These are phyloP conservation scores for Luperina nickerlii DNA, from an alignment of 2,888 invertebrate species.

Conservation along the genomic window DNA sequence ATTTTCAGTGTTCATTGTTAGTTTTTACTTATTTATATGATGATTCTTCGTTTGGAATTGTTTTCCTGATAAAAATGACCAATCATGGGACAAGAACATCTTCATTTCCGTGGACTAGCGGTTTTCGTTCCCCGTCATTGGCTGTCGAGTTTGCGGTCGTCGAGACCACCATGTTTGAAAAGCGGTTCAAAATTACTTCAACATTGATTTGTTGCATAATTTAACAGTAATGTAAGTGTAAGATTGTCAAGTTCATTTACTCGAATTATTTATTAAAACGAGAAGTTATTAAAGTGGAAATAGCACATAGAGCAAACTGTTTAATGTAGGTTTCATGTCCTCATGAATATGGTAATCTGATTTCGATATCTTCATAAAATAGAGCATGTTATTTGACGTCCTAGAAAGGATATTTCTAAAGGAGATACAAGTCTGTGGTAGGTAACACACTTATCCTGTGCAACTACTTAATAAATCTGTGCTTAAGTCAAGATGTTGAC, in stretches of 20 bases:
- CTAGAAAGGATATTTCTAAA: constrained; percentile 17
- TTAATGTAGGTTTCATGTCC: constrained; percentile 30
- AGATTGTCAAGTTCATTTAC: constrained; percentile 21
- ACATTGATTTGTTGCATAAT: constrained; percentile 69
- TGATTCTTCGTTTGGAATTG: constrained; percentile 30
- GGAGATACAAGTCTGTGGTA: constrained; percentile 56
- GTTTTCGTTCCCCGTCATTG: constrained; percentile 75
- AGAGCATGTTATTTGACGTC: constrained; percentile 29
- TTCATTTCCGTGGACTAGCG: constrained; percentile 67
- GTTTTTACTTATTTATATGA: constrained; percentile 8
- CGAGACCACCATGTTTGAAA: constrained; percentile 70
- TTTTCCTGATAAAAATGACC: constrained; percentile 43
- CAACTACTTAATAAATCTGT: constrained; percentile 66
- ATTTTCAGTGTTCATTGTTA: constrained; percentile 18
- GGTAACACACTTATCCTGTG: constrained; percentile 54
- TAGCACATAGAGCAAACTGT: constrained; percentile 9
- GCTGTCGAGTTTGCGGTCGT: constrained; percentile 77
- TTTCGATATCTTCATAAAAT: constrained; percentile 45
- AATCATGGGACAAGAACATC: constrained; percentile 51
- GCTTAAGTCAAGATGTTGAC: constrained; percentile 63
- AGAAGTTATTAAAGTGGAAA: not conserved
- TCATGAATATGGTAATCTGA: constrained; percentile 48
- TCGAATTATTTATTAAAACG: constrained; percentile 28
- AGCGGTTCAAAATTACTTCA: constrained; percentile 68
- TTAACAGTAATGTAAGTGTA: constrained; percentile 57